These are phyloP conservation scores for Sipha flava DNA, from an alignment of 1,140 invertebrate species.

Conservation along the genomic window DNA sequence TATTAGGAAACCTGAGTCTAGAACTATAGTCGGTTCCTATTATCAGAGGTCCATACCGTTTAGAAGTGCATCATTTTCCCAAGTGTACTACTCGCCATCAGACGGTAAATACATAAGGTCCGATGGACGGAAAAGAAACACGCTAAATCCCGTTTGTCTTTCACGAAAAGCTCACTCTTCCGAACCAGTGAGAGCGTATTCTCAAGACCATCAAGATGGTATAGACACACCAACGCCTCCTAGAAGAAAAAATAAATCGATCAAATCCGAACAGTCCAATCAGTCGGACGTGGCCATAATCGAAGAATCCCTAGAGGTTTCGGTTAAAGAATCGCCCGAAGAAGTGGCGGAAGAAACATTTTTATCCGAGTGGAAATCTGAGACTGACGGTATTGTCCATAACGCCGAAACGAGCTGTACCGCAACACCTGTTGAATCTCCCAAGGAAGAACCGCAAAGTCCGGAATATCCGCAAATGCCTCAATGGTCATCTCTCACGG, in stretches of 20 bases:
- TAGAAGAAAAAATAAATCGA: slow-evolving; percentile 4
- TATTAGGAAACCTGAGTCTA: slow-evolving; percentile 49
- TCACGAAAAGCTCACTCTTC: not conserved
- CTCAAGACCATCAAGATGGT: not conserved
- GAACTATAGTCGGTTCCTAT: slow-evolving; percentile 51
- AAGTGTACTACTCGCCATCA: slow-evolving; percentile 56
- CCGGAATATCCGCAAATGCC: slow-evolving; percentile 7
- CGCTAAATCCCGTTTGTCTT: not conserved
- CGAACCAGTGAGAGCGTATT: slow-evolving; percentile 1
- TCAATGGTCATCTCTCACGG: slow-evolving; percentile 29
- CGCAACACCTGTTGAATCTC: not conserved
- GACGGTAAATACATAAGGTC: slow-evolving; percentile 44
- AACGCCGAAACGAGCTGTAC: not conserved
- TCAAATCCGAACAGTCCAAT: not conserved
- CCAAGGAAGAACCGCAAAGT: not conserved
- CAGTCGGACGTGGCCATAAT: not conserved
- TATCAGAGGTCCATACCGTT: slow-evolving; percentile 56
- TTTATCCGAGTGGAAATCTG: slow-evolving; percentile 11
- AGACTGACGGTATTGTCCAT: not conserved
- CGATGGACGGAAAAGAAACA: not conserved
- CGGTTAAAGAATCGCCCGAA: not conserved
- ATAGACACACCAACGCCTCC: not conserved
- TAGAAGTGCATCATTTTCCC: slow-evolving; percentile 72
- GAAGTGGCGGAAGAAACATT: not conserved
- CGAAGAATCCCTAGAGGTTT: not conserved